A percentile compares a stretch with the other conserved stretches of the same genome.
These are phyloP conservation scores for Melipona quadrifasciata DNA, from an alignment of 1,140 invertebrate species.

Conservation along the genomic window DNA sequence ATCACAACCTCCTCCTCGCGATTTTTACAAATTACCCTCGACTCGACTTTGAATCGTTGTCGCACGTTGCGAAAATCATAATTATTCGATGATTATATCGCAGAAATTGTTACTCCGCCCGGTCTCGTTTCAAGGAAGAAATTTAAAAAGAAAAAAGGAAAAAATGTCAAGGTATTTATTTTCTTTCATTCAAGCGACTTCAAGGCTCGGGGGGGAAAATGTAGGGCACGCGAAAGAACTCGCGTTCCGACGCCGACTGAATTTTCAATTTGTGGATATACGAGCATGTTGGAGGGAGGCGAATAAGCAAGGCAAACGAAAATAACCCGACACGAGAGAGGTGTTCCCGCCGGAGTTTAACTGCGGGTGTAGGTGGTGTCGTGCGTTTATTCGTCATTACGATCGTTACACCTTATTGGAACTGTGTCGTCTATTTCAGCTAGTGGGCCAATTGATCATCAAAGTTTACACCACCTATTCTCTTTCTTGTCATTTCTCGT, in stretches of 20 bases:
- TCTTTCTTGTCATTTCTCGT: not conserved
- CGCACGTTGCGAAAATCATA: too few species aligned
- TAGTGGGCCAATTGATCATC: not conserved
- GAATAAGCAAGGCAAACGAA: slow-evolving; percentile 59
- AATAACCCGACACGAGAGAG: slow-evolving; percentile 64
- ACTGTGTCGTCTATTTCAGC: slow-evolving; percentile 28
- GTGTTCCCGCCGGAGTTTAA: slow-evolving; percentile 43
- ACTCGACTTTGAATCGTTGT: not conserved
- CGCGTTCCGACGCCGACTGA: slow-evolving; percentile 62
- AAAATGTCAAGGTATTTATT: slow-evolving; percentile 35
- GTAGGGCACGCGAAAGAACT: slow-evolving; percentile 43
- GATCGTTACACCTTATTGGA: slow-evolving; percentile 18
- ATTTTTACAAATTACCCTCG: not conserved
- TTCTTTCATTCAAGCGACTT: not conserved
- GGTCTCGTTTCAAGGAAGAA: not conserved
- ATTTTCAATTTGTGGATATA: slow-evolving; percentile 60
- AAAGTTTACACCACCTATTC: not conserved
- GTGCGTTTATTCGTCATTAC: slow-evolving; percentile 32
- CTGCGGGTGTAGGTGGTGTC: slow-evolving; percentile 49
- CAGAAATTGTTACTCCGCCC: not conserved
- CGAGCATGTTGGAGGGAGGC: slow-evolving; percentile 31
- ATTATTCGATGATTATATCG: not conserved
- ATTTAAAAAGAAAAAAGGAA: too few species aligned
- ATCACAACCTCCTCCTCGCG: not conserved
- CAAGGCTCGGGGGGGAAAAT: slow-evolving; percentile 31